These are phyloP conservation scores for Silurus lanzhouensis DNA, from an alignment of 2,797 vertebrate species.

Conservation along the genomic window DNA sequence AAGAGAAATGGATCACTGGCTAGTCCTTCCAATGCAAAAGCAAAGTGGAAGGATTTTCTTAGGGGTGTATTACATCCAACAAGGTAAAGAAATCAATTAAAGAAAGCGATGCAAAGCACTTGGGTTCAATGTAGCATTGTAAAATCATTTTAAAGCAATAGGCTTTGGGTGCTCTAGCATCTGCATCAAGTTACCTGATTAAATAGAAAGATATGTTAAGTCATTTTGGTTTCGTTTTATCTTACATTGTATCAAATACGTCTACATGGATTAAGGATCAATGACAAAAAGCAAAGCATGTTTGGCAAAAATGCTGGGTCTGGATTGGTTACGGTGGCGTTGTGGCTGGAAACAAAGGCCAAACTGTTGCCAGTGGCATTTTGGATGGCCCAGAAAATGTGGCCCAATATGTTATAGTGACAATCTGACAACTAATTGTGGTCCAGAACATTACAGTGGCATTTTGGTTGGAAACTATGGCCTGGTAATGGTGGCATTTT, in stretches of 20 bases:
- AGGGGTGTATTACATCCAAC: slow-evolving; percentile 13
- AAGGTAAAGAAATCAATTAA: slow-evolving; percentile 28
- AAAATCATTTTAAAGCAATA: slow-evolving; percentile 16
- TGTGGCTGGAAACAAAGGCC: not conserved
- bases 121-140: not conserved
- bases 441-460: no score
- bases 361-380: not conserved
- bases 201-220: no score
- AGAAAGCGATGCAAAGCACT: not conserved
- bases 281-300: not conserved
- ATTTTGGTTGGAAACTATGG: not conserved
- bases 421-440: no score
- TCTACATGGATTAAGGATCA: not conserved
- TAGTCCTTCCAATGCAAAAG: slow-evolving; percentile 33
- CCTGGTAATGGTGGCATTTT: not conserved
- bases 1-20: slow-evolving; percentile 66
- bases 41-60: not conserved
- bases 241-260: not conserved
- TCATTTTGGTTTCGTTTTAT: not conserved
- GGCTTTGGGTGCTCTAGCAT: not conserved
- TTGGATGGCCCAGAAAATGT: no score
- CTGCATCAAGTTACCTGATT: not conserved
- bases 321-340: not conserved
- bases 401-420: not conserved
- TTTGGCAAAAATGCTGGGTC: not conserved